Percentiles rank a stretch among this genome's conserved stretches.
phyloP scores from a whole-genome alignment of 1,140 invertebrate species.

The Parapsyche elsis region DNA sequence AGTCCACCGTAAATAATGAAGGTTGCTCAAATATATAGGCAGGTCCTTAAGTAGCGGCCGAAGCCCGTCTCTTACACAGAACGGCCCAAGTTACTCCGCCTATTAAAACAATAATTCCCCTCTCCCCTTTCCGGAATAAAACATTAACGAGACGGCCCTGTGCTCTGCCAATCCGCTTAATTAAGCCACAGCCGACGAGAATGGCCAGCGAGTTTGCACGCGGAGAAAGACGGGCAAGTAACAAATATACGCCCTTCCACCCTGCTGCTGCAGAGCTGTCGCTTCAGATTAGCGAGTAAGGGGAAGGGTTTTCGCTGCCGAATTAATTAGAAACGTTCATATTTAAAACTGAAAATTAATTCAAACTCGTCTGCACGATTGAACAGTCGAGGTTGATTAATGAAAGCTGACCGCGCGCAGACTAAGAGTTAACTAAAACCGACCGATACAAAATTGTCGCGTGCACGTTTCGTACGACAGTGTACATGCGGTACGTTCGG shows the following conservation, averaged over 20 bases:
- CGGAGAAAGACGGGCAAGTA: background rate
- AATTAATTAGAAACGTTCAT: background rate
- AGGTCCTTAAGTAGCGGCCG: background rate
- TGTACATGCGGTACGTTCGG: too few relatives aligned
- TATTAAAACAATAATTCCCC: slow-evolving; percentile 40
- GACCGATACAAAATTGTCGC: too few relatives aligned
- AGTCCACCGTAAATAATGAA: slow-evolving; percentile 35
- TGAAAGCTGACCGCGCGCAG: too few relatives aligned
- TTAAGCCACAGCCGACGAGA: slow-evolving; percentile 15
- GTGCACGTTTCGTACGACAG: too few relatives aligned
- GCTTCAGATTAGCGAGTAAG: background rate
- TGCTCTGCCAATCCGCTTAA: slow-evolving; percentile 32
- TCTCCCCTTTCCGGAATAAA: slow-evolving; percentile 19
- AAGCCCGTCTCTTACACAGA: slow-evolving; percentile 17
- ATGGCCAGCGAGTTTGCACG: background rate
- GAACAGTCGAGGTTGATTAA: too few relatives aligned
- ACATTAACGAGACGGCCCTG: slow-evolving; percentile 31
- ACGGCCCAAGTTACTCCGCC: slow-evolving; percentile 23
- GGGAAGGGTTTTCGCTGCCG: background rate
- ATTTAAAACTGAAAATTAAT: too few relatives aligned
- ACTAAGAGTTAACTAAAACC: too few relatives aligned
- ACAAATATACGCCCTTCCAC: background rate
- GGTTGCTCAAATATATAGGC: slow-evolving; percentile 22
- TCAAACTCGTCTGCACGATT: too few relatives aligned
- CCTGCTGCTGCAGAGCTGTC: background rate